These are phyloP conservation scores for Morus bassanus DNA, from an alignment of 2,797 vertebrate species.

Conservation along the genomic window DNA sequence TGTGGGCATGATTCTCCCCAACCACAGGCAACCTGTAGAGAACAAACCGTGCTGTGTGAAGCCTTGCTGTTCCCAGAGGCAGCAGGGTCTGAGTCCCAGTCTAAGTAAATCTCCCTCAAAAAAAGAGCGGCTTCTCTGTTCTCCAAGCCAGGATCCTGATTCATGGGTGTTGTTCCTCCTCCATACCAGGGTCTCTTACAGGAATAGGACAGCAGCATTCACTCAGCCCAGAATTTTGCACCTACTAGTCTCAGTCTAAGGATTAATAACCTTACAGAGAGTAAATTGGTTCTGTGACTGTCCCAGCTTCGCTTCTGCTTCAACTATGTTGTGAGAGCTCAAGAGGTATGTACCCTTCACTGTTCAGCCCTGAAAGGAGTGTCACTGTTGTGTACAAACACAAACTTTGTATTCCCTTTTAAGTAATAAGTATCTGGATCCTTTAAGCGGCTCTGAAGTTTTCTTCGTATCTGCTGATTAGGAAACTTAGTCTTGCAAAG, in stretches of 20 bases:
- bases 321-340: background rate
- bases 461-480: background rate
- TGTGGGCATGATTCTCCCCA: background rate
- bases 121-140: background rate
- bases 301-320: background rate
- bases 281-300: background rate
- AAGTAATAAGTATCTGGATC: too few species aligned
- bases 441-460: background rate
- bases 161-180: background rate
- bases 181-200: fast-evolving
- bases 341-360: fast-evolving
- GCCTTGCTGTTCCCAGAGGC: background rate
- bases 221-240: background rate
- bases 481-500: background rate
- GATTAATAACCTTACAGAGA: background rate
- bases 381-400: background rate
- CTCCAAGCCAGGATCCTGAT: background rate
- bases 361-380: background rate
- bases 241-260: background rate
- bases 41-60: too few species aligned
- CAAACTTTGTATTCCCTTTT: background rate
- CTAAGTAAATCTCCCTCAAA: background rate
- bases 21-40: background rate
- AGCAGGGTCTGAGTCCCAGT: background rate
- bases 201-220: background rate